A percentile compares a stretch with the other conserved stretches of the same genome.
These are phyloP conservation scores for Muscicapa striata DNA, from an alignment of 2,797 vertebrate species.

Conservation along the genomic window DNA sequence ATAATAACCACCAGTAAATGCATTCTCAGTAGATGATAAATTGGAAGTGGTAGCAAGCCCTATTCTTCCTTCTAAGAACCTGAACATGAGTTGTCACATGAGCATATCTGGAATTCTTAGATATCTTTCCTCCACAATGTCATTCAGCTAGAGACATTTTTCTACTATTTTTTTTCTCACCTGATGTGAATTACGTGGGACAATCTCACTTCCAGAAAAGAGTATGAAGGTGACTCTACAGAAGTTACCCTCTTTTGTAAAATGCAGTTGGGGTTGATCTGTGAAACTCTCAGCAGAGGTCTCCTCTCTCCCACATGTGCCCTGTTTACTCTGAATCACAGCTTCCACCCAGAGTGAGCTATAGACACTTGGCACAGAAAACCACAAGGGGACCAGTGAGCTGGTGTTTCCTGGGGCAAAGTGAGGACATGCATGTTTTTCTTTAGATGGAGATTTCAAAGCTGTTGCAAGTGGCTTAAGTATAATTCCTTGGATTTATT, in stretches of 20 bases:
- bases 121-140: not conserved
- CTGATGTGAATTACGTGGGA: not conserved
- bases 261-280: not conserved
- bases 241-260: not conserved
- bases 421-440: conserved; percentile 19
- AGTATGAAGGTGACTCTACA: not conserved
- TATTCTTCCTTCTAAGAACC: not conserved
- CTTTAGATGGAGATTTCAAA: not conserved
- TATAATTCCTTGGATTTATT: conserved; percentile 53
- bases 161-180: not conserved
- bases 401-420: not conserved
- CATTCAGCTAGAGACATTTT: not conserved
- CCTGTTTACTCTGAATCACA: not conserved
- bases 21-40: not conserved
- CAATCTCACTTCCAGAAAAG: not conserved
- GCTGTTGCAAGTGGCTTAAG: not conserved
- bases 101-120: not conserved
- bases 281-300: not conserved
- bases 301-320: not conserved
- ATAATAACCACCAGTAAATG: not conserved
- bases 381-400: not conserved
- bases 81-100: not conserved
- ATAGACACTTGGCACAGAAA: not conserved
- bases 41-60: not conserved
- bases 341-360: not conserved